phyloP scores from a whole-genome alignment of 2,797 vertebrate species.

The Thaleichthys pacificus region DNA sequence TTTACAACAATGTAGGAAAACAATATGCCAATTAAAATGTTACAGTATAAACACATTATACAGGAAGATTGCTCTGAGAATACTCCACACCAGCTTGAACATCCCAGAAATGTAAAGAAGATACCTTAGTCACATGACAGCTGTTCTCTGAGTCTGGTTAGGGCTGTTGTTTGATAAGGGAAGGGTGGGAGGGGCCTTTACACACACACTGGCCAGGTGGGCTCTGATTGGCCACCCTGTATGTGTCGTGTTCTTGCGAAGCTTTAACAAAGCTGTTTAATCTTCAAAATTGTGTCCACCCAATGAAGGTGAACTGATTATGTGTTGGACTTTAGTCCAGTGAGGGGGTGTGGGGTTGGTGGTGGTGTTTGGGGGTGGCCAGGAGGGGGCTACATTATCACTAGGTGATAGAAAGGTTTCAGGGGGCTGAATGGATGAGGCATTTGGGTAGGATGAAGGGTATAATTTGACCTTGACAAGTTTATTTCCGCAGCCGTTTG shows the following conservation, averaged over 20 bases:
- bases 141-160: no score
- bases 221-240: constrained; percentile 18
- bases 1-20: constrained; percentile 68
- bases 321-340: constrained; percentile 3
- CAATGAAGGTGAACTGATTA: constrained; percentile 6
- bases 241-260: not conserved
- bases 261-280: constrained; percentile 2
- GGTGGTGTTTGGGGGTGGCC: not conserved
- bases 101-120: constrained; percentile 16
- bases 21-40: constrained; percentile 53
- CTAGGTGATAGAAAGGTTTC: constrained; percentile 3
- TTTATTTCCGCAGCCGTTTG: constrained; percentile 3
- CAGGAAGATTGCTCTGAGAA: constrained; percentile 51
- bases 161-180: no score
- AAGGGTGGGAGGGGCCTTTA: constrained; percentile 4
- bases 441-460: not conserved
- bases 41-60: constrained; percentile 67
- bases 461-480: not conserved
- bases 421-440: not conserved
- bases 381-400: not conserved
- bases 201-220: constrained; percentile 4
- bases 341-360: not conserved
- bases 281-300: constrained; percentile 23
- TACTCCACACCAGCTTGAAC: constrained; percentile 30
- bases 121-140: not conserved